Evolutionary conservation across 2,113 vertebrate species (phyloP), one percentile per base, ranked within the genome.

Genomic region (Chiloscyllium plagiosum): DNA sequence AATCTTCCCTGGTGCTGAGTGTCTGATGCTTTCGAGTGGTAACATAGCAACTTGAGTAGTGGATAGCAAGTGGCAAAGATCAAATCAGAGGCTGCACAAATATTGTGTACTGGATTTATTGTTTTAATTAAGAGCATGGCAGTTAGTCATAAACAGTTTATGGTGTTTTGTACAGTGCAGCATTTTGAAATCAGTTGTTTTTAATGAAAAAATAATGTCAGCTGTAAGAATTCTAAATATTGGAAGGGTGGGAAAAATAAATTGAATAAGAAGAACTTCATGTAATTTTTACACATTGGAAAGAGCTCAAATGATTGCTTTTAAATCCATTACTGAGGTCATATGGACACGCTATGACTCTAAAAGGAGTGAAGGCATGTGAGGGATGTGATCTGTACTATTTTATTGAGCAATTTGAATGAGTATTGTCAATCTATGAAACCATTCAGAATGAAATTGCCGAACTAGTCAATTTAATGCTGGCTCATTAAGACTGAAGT

Each of bases 81-180:
- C 98, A 98, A 97, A 98, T 97, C 96, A 97, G 97, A 97, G 98
- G 97, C 98, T 98, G 97, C 97, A 97, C 98, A 98, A 98, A 98
- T 98, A 98, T 98, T 98, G 98, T 97, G 96, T 95, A 95, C 97
- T 98, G 98, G 98, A 99, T 99, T 99, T 99, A 98, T 98, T 98
- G 98, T 98, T 98, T 99, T 98, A 98, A 98, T 99, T 98, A 98
- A 98, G 98, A 98, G 97, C 96, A 96, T 97, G 97, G 98, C 98
- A 98, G 98, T 98, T 98, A 98, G 98, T 98, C 98, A 98, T 98
- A 98, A 98, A 98, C 97, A 98, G 98, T 98, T 98, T 98, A 98
- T 98, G 97, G 98, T 97, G 97, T 98, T 98, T 98, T 98, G 98
- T 98, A 97, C 98, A 97, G 97, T 97, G 97, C 98, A 97, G 97